phyloP scores from a whole-genome alignment of 2,113 vertebrate species.

The Phylloscopus trochiloides region DNA sequence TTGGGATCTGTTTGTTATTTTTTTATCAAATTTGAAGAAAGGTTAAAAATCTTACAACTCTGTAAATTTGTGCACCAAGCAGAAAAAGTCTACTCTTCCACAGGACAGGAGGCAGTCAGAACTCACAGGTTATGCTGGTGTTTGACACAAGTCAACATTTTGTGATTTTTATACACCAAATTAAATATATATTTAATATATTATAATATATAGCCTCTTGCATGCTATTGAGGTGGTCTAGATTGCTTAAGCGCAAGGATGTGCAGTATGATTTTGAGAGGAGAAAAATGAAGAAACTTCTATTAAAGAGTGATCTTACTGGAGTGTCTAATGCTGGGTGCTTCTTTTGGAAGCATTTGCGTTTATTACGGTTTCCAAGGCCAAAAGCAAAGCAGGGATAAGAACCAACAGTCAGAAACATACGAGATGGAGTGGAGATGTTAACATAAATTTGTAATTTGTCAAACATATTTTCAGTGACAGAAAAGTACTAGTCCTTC shows the following conservation, averaged over 20 bases:
- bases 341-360: not conserved
- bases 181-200: not conserved
- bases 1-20: not conserved
- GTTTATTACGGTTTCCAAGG: not conserved
- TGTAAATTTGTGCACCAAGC: not conserved
- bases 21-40: not conserved
- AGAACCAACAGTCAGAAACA: not conserved
- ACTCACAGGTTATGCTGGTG: not conserved
- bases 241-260: not conserved
- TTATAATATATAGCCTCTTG: not conserved
- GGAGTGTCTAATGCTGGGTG: not conserved
- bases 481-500: not conserved
- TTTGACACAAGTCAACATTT: not conserved
- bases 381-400: not conserved
- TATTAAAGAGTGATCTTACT: not conserved
- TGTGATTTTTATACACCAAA: not conserved
- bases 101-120: not conserved
- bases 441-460: not conserved
- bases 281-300: not conserved
- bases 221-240: not conserved
- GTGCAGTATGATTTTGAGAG: not conserved
- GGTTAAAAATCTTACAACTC: not conserved
- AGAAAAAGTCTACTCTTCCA: not conserved
- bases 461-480: not conserved
- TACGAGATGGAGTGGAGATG: not conserved